phyloP scores from a whole-genome alignment of 2,888 invertebrate species.

The Scaptomyza parva region DNA sequence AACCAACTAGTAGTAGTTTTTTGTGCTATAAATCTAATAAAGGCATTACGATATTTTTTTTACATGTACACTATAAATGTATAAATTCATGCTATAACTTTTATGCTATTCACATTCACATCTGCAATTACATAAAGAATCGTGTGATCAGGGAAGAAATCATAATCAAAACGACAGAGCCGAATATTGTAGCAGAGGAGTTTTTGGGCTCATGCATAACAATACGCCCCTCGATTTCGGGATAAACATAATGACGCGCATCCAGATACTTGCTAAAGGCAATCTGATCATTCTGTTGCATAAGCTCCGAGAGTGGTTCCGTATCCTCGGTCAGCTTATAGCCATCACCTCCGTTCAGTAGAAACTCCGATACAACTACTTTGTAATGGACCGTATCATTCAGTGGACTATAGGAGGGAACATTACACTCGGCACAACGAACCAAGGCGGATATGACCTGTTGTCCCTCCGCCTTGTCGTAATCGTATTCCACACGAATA shows the following conservation, averaged over 20 bases:
- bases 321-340: conserved; percentile 64
- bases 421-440: conserved; percentile 89
- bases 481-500: conserved; percentile 89
- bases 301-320: conserved; percentile 47
- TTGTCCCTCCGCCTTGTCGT: conserved; percentile 86
- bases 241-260: conserved; percentile 87
- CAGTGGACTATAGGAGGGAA: conserved; percentile 87
- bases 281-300: conserved; percentile 86
- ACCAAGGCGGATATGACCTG: conserved; percentile 88
- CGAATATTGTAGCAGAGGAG: conserved; percentile 41
- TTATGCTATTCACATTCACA: background rate
- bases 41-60: conserved; percentile 30
- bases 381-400: conserved; percentile 87
- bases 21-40: conserved; percentile 18
- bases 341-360: conserved; percentile 92
- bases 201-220: conserved; percentile 19
- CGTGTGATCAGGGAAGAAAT: conserved; percentile 41
- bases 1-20: background rate
- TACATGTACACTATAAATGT: conserved; percentile 8
- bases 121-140: conserved; percentile 37
- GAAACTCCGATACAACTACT: conserved; percentile 88
- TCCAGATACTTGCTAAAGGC: conserved; percentile 87
- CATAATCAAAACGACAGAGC: conserved; percentile 48
- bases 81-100: conserved; percentile 25
- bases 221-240: conserved; percentile 89